Evolutionary conservation across 2,113 vertebrate species (phyloP), one percentile per base, ranked within the genome.

Genomic region (Coptodon bakossiorum): DNA sequence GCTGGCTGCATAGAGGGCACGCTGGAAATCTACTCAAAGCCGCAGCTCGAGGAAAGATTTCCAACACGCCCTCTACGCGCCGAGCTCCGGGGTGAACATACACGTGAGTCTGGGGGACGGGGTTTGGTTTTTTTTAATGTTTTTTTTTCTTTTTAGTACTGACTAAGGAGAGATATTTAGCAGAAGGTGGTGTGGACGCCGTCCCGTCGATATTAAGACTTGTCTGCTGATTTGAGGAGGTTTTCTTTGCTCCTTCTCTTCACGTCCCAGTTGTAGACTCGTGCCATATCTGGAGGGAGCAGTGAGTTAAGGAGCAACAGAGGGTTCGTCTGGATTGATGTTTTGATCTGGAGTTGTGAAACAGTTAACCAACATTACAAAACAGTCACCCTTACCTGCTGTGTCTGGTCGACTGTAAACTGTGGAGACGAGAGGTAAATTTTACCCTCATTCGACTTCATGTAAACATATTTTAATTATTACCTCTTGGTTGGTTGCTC

Each of bases 251-350:
- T 98, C 97, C 99, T 97, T 96, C 98, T 97, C 96, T 99, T 99
- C 90, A 99, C 98, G 12, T 99, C 99, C 98, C 98, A 99, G 17
- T 99, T 99, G 97, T 99, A 99, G 96, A 99, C 99, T 89, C 99
- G 98, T 85, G 99, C 99, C 98, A 99, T 99, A 96, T 99, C 99
- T 99, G 97, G 66, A 91, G 86, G 88, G 84, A 50, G 19, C 63
- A 10, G 1, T 1, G 36, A 88, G 95, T 99, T 96, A 98, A 98
- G 96, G 96, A 78, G 38, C 7, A 38, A 71, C 22, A 27, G 27
- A 53, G 4, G 40, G 14, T 24, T 22, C 4, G 14, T 66, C 59
- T 10, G 24, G 48, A 63, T 40, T 54, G 4, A 22, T 29, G 16
- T 19, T 31, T 7, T 31, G 71, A 31, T 50, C 24, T 12, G 9